Conservation (phyloP, 2,113 vertebrate genomes). For the Eonycteris spelaea region DNA sequence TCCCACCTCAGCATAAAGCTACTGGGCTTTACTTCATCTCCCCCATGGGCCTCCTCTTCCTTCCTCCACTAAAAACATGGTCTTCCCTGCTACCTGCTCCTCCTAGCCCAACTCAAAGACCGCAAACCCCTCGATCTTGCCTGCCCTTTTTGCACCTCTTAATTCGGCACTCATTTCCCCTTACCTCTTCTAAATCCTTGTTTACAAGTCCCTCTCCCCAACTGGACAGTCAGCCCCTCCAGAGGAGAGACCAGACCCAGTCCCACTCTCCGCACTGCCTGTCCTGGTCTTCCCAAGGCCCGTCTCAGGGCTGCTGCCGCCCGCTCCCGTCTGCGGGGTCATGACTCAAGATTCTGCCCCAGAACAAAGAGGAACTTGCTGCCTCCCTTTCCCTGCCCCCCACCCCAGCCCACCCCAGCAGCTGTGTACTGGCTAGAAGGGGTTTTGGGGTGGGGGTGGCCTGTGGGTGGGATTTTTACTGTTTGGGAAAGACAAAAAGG, state of each 20-base stretch:
- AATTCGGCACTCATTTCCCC: neutral
- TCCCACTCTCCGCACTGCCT: neutral
- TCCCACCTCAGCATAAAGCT: too few relatives aligned
- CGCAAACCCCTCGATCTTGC: neutral
- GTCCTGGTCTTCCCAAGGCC: neutral
- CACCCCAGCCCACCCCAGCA: rapidly evolving
- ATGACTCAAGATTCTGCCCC: neutral
- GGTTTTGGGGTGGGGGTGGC: neutral
- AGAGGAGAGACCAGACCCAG: neutral
- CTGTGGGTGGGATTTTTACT: neutral
- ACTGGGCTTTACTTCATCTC: neutral
- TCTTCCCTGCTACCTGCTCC: neutral
- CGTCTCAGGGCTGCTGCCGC: neutral
- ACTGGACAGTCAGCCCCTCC: neutral
- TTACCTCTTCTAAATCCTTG: neutral
- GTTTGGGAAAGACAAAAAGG: neutral
- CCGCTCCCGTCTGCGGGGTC: too few relatives aligned
- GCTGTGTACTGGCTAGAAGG: neutral
- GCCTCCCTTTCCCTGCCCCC: neutral
- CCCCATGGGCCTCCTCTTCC: too few relatives aligned
- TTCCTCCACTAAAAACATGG: neutral
- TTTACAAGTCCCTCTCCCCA: neutral
- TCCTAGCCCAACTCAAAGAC: too few relatives aligned
- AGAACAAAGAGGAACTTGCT: neutral
- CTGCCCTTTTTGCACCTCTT: neutral